Conservation (phyloP, 2,797 vertebrate genomes). For the Chloroceryle amazona region DNA sequence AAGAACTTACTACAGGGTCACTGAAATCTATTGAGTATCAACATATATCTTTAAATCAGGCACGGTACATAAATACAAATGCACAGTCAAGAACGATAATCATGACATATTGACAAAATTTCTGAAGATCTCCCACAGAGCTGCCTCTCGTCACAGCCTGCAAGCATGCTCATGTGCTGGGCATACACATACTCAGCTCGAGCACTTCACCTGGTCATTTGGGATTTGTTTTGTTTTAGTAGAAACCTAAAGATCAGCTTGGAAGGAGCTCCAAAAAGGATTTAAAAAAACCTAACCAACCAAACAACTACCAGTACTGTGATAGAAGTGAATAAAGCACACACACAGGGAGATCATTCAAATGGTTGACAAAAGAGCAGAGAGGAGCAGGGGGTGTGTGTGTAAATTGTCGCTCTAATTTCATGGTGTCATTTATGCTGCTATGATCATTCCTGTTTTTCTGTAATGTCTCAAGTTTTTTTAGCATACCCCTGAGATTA, state of each 20-base stretch:
- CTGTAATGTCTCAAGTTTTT: background rate
- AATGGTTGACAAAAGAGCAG: background rate
- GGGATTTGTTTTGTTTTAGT: background rate
- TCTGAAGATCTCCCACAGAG: background rate
- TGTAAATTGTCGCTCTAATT: background rate
- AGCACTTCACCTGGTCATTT: background rate
- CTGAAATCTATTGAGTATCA: background rate
- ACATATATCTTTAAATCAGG: background rate
- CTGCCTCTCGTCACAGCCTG: background rate
- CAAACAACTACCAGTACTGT: background rate
- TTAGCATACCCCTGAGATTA: background rate
- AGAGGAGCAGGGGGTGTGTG: background rate
- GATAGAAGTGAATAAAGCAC: background rate
- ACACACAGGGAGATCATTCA: background rate
- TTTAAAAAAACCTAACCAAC: too few species aligned
- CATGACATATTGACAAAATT: background rate
- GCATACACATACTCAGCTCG: background rate
- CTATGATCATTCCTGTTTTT: background rate
- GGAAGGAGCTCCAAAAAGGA: background rate
- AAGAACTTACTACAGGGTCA: background rate
- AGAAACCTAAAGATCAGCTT: background rate
- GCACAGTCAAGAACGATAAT: background rate
- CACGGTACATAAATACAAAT: background rate
- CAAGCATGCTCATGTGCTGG: background rate
- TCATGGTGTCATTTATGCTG: background rate